Percentiles rank a stretch among this genome's conserved stretches.
Conservation (phyloP, 2,113 vertebrate genomes). For the Pimephales promelas region DNA sequence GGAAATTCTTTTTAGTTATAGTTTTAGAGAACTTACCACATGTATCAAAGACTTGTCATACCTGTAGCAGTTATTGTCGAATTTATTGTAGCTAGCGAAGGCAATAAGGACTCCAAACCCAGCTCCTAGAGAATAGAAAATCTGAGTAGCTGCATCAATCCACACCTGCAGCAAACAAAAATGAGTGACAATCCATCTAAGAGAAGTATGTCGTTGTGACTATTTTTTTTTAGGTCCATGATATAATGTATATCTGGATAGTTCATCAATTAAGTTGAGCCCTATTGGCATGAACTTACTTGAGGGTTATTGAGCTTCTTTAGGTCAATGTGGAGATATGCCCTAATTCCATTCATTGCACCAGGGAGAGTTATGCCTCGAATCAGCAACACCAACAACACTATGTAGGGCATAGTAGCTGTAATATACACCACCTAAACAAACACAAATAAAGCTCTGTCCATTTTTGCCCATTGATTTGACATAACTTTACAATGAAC, state of each 20-base stretch:
- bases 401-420: slow-evolving; percentile 94
- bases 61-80: slow-evolving; percentile 99
- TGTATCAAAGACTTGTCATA: slow-evolving; percentile 66
- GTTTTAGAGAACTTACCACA: background rate
- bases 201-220: background rate
- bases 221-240: background rate
- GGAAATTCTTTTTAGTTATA: too few species aligned
- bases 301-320: slow-evolving; percentile 88
- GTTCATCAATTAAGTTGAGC: background rate
- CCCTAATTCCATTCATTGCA: slow-evolving; percentile 88
- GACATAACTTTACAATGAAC: background rate
- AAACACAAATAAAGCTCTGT: slow-evolving; percentile 25
- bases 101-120: slow-evolving; percentile 97
- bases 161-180: slow-evolving; percentile 82
- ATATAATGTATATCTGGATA: background rate
- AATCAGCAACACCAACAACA: slow-evolving; percentile 92
- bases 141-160: slow-evolving; percentile 98
- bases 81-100: slow-evolving; percentile 98
- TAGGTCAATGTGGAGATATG: slow-evolving; percentile 93
- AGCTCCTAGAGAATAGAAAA: slow-evolving; percentile 96
- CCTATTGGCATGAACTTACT: slow-evolving; percentile 71
- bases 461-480: background rate
- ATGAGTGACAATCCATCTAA: background rate
- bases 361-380: slow-evolving; percentile 92
- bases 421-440: slow-evolving; percentile 98